Conservation (phyloP, 2,888 invertebrate genomes). For the Cantharis rufa region DNA sequence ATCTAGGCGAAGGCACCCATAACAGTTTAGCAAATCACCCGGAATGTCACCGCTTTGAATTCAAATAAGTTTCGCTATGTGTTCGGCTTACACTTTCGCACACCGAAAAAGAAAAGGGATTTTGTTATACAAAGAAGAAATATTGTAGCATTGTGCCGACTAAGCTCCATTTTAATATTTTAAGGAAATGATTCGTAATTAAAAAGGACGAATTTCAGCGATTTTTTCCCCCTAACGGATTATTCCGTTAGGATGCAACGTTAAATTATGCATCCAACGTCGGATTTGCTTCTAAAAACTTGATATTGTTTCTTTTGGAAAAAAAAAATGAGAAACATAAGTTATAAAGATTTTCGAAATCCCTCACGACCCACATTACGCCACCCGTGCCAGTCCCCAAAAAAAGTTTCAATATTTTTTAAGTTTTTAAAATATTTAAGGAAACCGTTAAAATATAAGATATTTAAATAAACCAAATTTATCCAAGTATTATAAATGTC, state of each 20-base stretch:
- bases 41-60: not conserved
- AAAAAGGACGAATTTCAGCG: not conserved
- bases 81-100: not conserved
- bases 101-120: not conserved
- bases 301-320: not conserved
- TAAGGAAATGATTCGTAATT: not conserved
- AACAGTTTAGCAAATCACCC: not conserved
- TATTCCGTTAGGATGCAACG: not conserved
- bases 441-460: too few relatives aligned
- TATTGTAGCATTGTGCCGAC: not conserved
- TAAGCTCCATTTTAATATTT: not conserved
- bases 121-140: not conserved
- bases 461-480: too few relatives aligned
- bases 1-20: not conserved
- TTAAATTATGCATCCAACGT: not conserved
- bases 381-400: too few relatives aligned
- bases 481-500: too few relatives aligned
- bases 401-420: too few relatives aligned
- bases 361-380: not conserved
- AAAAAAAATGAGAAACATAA: not conserved
- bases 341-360: not conserved
- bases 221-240: not conserved
- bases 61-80: not conserved
- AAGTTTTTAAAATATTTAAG: too few relatives aligned
- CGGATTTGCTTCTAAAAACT: not conserved